These are phyloP conservation scores for Omphaloscelis lunosa DNA, from an alignment of 2,888 invertebrate species.

Conservation along the genomic window DNA sequence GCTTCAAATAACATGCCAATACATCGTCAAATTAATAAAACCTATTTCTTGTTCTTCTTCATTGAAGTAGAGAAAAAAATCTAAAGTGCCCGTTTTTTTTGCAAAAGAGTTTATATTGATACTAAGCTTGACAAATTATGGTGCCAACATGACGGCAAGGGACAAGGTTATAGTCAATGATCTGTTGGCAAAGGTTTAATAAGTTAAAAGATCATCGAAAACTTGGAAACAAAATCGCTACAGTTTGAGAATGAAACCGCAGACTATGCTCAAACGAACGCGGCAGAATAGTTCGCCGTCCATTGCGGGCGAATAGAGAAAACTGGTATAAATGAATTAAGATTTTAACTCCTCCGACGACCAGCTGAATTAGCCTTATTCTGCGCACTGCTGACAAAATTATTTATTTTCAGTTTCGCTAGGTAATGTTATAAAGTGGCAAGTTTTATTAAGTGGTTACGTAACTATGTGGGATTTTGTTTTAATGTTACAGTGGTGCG, in stretches of 20 bases:
- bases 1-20: too few relatives aligned
- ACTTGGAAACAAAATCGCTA: neutral
- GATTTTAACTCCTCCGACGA: conserved; percentile 75
- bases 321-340: conserved; percentile 82
- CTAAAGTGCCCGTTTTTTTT: too few relatives aligned
- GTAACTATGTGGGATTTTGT: conserved; percentile 9
- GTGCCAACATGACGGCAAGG: too few relatives aligned
- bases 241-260: conserved; percentile 56
- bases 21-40: too few relatives aligned
- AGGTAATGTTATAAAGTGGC: conserved; percentile 16
- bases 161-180: too few relatives aligned
- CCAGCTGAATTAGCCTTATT: conserved; percentile 61
- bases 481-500: neutral
- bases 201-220: neutral
- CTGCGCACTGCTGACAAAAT: conserved; percentile 35
- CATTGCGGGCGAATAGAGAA: conserved; percentile 76
- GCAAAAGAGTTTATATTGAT: too few relatives aligned
- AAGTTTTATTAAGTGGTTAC: conserved; percentile 18
- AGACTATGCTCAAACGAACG: conserved; percentile 72
- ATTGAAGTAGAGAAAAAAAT: too few relatives aligned
- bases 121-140: too few relatives aligned
- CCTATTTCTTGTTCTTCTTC: too few relatives aligned
- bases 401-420: conserved; percentile 40
- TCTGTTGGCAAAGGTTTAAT: too few relatives aligned
- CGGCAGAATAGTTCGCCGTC: conserved; percentile 74